phyloP scores from a whole-genome alignment of 2,888 invertebrate genomes.

The Glomeris marginata region DNA sequence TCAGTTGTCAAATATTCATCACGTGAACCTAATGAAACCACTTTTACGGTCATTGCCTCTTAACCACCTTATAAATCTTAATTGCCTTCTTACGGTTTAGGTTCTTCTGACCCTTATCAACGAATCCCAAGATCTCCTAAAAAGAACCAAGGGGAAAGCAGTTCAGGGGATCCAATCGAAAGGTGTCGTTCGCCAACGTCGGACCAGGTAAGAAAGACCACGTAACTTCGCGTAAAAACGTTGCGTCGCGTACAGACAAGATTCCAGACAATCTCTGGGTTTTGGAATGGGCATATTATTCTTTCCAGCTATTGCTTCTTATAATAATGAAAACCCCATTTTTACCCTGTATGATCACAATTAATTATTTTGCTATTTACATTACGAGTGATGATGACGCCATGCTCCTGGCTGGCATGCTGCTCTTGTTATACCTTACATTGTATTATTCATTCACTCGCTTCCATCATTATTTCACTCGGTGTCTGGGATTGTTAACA shows the following conservation, averaged over 20 bases:
- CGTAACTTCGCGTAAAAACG: no score
- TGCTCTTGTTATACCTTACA: no score
- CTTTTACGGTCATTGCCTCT: neutral
- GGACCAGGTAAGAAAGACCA: conserved; percentile 63
- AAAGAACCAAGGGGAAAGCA: conserved; percentile 23
- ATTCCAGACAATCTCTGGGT: neutral
- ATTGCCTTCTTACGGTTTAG: conserved; percentile 20
- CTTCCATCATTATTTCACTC: no score
- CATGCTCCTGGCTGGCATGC: no score
- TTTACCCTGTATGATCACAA: no score
- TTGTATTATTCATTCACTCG: no score
- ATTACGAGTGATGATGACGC: no score
- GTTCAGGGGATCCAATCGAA: conserved; percentile 18
- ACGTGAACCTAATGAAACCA: neutral
- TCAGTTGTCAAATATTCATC: neutral
- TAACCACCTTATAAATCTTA: neutral
- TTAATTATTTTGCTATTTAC: no score
- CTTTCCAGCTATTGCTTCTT: no score
- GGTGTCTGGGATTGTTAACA: no score
- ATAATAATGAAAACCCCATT: no score
- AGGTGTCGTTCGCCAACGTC: conserved; percentile 48
- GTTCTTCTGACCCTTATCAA: conserved; percentile 66
- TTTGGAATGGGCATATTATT: no score
- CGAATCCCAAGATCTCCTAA: conserved; percentile 63
- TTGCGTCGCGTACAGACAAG: neutral